Conservation (phyloP, 2,888 invertebrate genomes). For the Phyllotreta striolata region DNA sequence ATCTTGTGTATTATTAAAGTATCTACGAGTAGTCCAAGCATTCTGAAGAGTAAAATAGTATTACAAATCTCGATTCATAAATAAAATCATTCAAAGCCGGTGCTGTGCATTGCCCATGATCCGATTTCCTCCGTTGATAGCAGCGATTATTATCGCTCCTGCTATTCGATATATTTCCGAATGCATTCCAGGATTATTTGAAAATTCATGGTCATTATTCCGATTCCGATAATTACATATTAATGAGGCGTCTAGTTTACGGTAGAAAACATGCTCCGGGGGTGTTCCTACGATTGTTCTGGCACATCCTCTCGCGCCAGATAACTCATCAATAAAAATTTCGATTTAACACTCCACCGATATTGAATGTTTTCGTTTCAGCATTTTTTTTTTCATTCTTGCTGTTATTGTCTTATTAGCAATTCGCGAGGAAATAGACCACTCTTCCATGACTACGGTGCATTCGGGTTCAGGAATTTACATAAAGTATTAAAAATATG, state of each 20-base stretch:
- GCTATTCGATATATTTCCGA: slow-evolving; percentile 22
- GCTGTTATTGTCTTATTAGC: slow-evolving; percentile 18
- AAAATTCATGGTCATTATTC: slow-evolving; percentile 25
- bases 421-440: slow-evolving; percentile 27
- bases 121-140: slow-evolving; percentile 12
- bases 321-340: slow-evolving; percentile 38
- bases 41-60: too few species aligned
- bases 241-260: slow-evolving; percentile 23
- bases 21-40: too few species aligned
- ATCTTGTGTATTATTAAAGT: too few species aligned
- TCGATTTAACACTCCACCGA: slow-evolving; percentile 35
- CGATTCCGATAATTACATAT: slow-evolving; percentile 27
- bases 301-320: slow-evolving; percentile 33
- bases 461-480: slow-evolving; percentile 6
- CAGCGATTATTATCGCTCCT: slow-evolving; percentile 4
- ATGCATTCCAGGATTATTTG: slow-evolving; percentile 24
- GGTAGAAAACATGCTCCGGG: slow-evolving; percentile 21
- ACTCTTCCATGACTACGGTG: slow-evolving; percentile 18
- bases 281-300: slow-evolving; percentile 29
- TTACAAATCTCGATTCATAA: too few species aligned
- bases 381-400: too few species aligned
- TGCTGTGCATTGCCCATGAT: too few species aligned
- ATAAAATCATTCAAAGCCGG: too few species aligned
- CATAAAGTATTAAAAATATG: not conserved
- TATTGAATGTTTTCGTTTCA: slow-evolving; percentile 25